Percentiles rank a stretch among this genome's conserved stretches.
phyloP scores from a whole-genome alignment of 2,888 invertebrate species.

The Hermaeophaga mercurialis region DNA sequence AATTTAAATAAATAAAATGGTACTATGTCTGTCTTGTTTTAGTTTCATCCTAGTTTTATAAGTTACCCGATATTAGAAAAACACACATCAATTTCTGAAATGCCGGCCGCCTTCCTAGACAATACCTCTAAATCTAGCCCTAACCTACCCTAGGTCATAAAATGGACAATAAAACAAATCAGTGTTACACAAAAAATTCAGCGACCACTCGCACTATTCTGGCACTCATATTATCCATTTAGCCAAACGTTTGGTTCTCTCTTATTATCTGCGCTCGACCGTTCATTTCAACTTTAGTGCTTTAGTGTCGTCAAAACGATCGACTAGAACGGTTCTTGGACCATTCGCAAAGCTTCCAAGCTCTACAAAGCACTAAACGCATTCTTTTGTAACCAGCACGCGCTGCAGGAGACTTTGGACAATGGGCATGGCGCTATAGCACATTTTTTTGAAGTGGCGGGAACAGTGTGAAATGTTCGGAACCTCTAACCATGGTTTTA shows the following conservation, averaged over 20 bases:
- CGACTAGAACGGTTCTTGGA: slow-evolving; percentile 4
- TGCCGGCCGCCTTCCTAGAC: too few species aligned
- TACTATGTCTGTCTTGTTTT: too few species aligned
- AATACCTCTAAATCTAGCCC: too few species aligned
- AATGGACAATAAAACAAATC: too few species aligned
- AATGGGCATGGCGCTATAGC: neutral
- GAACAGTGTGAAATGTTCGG: slow-evolving; percentile 2
- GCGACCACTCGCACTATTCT: slow-evolving; percentile 2
- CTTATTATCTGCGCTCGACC: slow-evolving; percentile 5
- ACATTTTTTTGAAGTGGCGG: neutral
- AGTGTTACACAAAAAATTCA: neutral
- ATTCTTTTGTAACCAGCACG: too few species aligned
- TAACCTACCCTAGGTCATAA: too few species aligned
- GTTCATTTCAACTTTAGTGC: slow-evolving; percentile 1
- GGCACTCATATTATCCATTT: neutral
- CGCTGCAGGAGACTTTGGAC: neutral
- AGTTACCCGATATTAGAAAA: too few species aligned
- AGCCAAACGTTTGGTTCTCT: neutral
- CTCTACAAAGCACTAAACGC: neutral
- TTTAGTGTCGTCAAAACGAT: slow-evolving; percentile 15
- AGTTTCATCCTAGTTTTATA: too few species aligned
- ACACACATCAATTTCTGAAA: too few species aligned
- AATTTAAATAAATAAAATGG: too few species aligned
- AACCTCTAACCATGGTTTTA: slow-evolving; percentile 38
- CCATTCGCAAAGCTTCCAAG: slow-evolving; percentile 3